These are phyloP conservation scores for Platyura marginata DNA, from an alignment of 1,140 invertebrate genomes.

Conservation along the genomic window DNA sequence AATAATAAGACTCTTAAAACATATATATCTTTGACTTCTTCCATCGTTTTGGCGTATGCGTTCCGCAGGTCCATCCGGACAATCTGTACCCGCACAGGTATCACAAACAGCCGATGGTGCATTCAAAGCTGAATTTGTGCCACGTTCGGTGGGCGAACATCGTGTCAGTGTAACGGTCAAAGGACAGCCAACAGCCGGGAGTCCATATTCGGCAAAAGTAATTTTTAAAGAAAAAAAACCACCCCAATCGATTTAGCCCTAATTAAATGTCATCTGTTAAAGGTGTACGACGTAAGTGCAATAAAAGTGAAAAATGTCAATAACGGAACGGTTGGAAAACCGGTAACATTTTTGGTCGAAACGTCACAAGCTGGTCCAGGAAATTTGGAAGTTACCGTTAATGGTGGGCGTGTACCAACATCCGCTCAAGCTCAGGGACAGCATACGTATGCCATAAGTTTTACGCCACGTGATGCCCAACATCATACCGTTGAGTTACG, in stretches of 20 bases:
- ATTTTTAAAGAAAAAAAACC: neutral
- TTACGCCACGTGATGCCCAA: conserved; percentile 77
- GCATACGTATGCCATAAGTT: conserved; percentile 93
- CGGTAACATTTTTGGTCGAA: conserved; percentile 92
- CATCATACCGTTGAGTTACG: conserved; percentile 82
- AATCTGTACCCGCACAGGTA: conserved; percentile 72
- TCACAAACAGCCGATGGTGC: conserved; percentile 53
- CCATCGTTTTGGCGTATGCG: conserved; percentile 2
- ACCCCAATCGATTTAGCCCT: neutral
- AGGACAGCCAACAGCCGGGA: conserved; percentile 59
- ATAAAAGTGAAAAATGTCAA: conserved; percentile 87
- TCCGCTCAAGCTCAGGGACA: conserved; percentile 87
- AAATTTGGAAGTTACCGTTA: conserved; percentile 93
- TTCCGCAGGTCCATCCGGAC: conserved; percentile 56
- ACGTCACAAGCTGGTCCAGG: conserved; percentile 82
- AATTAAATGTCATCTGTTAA: conserved; percentile 1
- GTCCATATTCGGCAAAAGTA: conserved; percentile 78
- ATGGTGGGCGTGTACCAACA: conserved; percentile 86
- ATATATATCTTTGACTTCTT: neutral
- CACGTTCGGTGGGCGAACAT: conserved; percentile 75
- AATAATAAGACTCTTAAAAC: conserved; percentile 2
- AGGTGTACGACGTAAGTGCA: conserved; percentile 83
- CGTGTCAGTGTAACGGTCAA: conserved; percentile 67
- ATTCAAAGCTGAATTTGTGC: conserved; percentile 74
- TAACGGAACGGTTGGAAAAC: conserved; percentile 76